Percentiles rank a stretch among this genome's conserved stretches.
phyloP scores from a whole-genome alignment of 2,113 vertebrate species.

The Hassar affinis region DNA sequence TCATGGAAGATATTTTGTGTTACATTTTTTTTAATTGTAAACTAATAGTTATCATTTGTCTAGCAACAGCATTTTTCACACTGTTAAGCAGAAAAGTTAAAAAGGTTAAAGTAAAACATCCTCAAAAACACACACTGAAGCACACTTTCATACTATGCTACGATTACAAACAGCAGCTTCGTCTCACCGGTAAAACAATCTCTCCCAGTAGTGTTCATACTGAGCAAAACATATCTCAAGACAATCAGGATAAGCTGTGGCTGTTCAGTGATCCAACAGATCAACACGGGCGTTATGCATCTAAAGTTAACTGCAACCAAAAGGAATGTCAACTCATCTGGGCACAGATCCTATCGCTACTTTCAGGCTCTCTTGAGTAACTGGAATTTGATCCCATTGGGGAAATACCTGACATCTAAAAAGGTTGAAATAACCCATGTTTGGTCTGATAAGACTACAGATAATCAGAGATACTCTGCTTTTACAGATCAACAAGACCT shows the following conservation, averaged over 20 bases:
- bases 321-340: constrained; percentile 25
- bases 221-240: constrained; percentile 5
- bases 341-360: neutral
- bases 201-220: neutral
- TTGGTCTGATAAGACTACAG: constrained; percentile 35
- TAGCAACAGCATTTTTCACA: neutral
- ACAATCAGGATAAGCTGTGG: constrained; percentile 26
- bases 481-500: neutral
- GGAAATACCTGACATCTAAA: constrained; percentile 38
- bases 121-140: neutral
- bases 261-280: constrained; percentile 28
- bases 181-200: neutral
- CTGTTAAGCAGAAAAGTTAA: neutral
- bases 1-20: neutral
- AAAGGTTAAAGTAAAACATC: neutral
- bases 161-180: neutral
- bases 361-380: constrained; percentile 20
- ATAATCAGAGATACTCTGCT: constrained; percentile 21
- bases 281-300: constrained; percentile 12
- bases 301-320: constrained; percentile 19
- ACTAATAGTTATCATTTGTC: neutral
- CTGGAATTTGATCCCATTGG: constrained; percentile 36
- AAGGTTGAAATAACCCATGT: constrained; percentile 31
- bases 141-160: neutral
- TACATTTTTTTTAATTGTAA: neutral